Conservation (phyloP, 1,140 invertebrate species). For the Dendroctonus ponderosae region DNA sequence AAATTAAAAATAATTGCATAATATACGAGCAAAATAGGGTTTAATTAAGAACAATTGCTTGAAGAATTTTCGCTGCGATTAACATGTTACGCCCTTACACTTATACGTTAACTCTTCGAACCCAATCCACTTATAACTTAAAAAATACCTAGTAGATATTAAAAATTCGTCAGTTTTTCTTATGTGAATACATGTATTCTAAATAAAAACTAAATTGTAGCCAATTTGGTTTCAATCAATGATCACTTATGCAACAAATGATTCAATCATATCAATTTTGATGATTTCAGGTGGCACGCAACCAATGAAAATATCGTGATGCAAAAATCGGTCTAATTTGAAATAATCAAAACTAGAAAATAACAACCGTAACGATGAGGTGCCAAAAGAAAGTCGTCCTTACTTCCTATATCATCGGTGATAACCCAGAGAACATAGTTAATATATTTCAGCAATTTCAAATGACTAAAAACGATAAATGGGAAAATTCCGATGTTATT, state of each 20-base stretch:
- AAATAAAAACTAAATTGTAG: too few relatives aligned
- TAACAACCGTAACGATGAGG: conserved; percentile 4
- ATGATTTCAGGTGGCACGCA: neutral
- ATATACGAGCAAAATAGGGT: too few relatives aligned
- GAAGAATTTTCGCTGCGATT: too few relatives aligned
- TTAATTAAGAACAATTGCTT: too few relatives aligned
- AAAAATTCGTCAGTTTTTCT: too few relatives aligned
- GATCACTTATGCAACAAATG: neutral
- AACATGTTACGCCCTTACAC: too few relatives aligned
- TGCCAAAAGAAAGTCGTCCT: conserved; percentile 19
- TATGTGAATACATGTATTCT: too few relatives aligned
- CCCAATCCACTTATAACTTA: too few relatives aligned
- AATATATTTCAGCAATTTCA: conserved; percentile 23
- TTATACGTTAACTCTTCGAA: too few relatives aligned
- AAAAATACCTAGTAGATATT: too few relatives aligned
- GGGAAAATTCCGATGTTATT: conserved; percentile 3
- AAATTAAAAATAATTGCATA: too few relatives aligned
- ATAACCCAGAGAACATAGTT: conserved; percentile 22
- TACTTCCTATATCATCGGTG: conserved; percentile 24
- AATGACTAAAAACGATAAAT: conserved; percentile 8
- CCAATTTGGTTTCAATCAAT: too few relatives aligned
- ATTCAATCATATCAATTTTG: neutral
- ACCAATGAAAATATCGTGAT: neutral
- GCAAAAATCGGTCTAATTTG: conserved; percentile 4
- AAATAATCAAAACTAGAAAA: conserved; percentile 13